These are phyloP conservation scores for Melikaiella ostensackeni DNA, from an alignment of 2,888 invertebrate genomes.

Conservation along the genomic window DNA sequence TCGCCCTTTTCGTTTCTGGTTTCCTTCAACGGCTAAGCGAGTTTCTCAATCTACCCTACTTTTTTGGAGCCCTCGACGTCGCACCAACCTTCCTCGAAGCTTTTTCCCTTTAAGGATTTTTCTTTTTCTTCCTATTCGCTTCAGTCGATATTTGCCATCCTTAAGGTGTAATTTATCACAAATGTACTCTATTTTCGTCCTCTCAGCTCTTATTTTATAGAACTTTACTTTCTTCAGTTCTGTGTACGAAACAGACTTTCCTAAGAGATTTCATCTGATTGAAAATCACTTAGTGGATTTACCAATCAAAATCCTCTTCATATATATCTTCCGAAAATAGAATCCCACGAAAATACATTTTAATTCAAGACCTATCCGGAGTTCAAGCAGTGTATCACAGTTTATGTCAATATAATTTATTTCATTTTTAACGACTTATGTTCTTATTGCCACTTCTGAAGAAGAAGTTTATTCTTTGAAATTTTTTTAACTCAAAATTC, in stretches of 20 bases:
- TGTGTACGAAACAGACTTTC: conserved; percentile 4
- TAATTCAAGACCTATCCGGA: neutral
- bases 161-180: conserved; percentile 38
- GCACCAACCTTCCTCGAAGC: conserved; percentile 31
- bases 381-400: neutral
- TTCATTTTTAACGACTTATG: too few relatives aligned
- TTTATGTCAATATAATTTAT: neutral
- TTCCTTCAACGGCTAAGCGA: conserved; percentile 37
- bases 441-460: too few relatives aligned
- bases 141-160: conserved; percentile 38
- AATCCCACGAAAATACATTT: neutral
- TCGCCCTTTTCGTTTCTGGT: conserved; percentile 36
- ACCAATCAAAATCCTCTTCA: conserved; percentile 6
- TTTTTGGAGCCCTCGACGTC: conserved; percentile 10
- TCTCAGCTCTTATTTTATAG: conserved; percentile 21
- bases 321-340: neutral
- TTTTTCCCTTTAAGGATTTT: conserved; percentile 34
- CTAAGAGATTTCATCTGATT: neutral
- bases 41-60: conserved; percentile 37
- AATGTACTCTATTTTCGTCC: conserved; percentile 27
- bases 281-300: conserved; percentile 7
- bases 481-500: too few relatives aligned
- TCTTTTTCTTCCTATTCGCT: conserved; percentile 11
- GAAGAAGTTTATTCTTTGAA: too few relatives aligned
- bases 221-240: conserved; percentile 16